phyloP scores from a whole-genome alignment of 1,140 invertebrate genomes.

The Pteromalus puparum region DNA sequence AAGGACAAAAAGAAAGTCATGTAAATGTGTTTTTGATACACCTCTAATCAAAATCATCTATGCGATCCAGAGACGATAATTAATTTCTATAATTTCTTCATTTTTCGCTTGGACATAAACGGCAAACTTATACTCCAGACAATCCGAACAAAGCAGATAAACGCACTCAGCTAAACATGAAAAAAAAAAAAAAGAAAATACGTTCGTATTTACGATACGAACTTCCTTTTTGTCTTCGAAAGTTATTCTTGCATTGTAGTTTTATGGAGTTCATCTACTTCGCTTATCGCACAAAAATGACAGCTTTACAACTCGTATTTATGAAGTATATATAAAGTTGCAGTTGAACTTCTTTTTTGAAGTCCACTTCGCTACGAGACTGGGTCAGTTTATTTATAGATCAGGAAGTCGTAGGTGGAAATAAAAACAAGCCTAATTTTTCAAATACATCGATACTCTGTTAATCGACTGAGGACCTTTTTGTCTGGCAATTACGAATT shows the following conservation, averaged over 20 bases:
- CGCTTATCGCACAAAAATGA: too few species aligned
- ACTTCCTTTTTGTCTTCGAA: too few species aligned
- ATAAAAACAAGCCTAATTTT: not conserved
- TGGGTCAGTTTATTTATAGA: not conserved
- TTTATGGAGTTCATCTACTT: too few species aligned
- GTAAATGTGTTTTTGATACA: not conserved
- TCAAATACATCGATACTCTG: not conserved
- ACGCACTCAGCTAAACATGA: not conserved
- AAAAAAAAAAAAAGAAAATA: too few species aligned
- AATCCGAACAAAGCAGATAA: not conserved
- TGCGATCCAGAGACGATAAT: not conserved
- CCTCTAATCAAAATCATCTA: not conserved
- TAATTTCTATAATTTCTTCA: not conserved
- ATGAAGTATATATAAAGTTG: too few species aligned
- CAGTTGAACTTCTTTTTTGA: too few species aligned
- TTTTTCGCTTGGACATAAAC: not conserved
- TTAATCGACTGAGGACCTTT: conserved; percentile 11
- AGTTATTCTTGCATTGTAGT: too few species aligned
- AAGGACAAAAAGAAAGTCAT: not conserved
- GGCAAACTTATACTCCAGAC: not conserved
- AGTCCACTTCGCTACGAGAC: too few species aligned
- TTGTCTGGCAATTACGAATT: conserved; percentile 40
- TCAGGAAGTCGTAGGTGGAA: not conserved
- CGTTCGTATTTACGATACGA: too few species aligned
- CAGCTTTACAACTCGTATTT: too few species aligned